These are phyloP conservation scores for Nephotettix cincticeps DNA, from an alignment of 1,140 invertebrate species.

Conservation along the genomic window DNA sequence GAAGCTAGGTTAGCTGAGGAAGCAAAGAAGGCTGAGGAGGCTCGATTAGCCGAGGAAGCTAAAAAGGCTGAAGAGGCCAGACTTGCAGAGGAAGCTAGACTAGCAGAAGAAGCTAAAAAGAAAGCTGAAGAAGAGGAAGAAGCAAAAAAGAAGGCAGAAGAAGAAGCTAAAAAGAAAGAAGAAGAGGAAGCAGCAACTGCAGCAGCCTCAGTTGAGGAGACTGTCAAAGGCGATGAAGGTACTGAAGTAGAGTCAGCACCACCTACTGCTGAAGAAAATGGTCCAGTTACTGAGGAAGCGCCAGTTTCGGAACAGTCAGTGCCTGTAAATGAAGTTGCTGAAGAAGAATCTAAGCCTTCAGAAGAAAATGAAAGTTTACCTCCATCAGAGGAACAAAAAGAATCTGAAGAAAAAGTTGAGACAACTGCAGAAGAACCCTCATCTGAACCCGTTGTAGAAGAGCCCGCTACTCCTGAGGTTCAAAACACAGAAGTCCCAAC, in stretches of 20 bases:
- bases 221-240: neutral
- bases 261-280: constrained; percentile 13
- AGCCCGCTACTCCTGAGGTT: constrained; percentile 20
- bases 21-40: constrained; percentile 26
- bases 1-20: constrained; percentile 20
- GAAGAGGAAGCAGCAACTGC: constrained; percentile 1
- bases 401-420: constrained; percentile 18
- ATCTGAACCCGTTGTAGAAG: constrained; percentile 30
- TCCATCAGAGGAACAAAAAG: constrained; percentile 13
- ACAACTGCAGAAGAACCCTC: constrained; percentile 24
- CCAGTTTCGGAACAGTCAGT: neutral
- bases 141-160: constrained; percentile 19
- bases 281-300: constrained; percentile 29
- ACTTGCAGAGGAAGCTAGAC: constrained; percentile 24
- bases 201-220: constrained; percentile 23
- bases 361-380: constrained; percentile 7
- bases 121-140: constrained; percentile 19
- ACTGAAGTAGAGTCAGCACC: constrained; percentile 12
- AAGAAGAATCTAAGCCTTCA: neutral
- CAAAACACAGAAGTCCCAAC: neutral
- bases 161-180: constrained; percentile 20
- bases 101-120: constrained; percentile 24
- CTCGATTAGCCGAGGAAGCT: constrained; percentile 27
- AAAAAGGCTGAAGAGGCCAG: constrained; percentile 10
- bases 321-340: neutral